phyloP scores from a whole-genome alignment of 2,797 vertebrate species.

The Sebastes alutus region DNA sequence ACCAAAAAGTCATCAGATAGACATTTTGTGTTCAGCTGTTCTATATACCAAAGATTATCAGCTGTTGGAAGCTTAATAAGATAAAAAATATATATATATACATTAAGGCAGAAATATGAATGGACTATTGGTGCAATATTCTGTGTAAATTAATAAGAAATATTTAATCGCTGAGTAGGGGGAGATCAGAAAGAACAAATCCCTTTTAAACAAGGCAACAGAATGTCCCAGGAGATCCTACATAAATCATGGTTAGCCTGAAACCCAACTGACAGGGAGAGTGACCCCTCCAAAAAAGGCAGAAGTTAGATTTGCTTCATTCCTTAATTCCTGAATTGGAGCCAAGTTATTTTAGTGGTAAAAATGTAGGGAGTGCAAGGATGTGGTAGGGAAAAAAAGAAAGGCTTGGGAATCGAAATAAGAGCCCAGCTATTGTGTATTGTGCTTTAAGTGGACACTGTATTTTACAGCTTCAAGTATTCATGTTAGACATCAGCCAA shows the following conservation, averaged over 20 bases:
- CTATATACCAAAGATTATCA: not conserved
- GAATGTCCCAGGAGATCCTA: constrained; percentile 37
- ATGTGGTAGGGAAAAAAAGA: constrained; percentile 23
- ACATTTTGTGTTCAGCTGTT: constrained; percentile 25
- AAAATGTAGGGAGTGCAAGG: constrained; percentile 50
- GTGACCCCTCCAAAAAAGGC: constrained; percentile 76
- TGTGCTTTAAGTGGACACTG: constrained; percentile 6
- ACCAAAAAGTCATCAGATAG: constrained; percentile 53
- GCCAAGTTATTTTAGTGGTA: constrained; percentile 73
- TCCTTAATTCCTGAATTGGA: constrained; percentile 58
- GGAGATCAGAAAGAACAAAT: constrained; percentile 31
- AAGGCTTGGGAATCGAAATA: constrained; percentile 55
- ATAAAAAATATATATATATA: too few species aligned
- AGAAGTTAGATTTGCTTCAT: constrained; percentile 55
- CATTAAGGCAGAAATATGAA: not conserved
- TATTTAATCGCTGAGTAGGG: not conserved
- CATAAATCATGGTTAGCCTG: constrained; percentile 56
- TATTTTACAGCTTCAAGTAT: constrained; percentile 18
- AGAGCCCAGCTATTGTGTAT: not conserved
- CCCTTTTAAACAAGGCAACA: constrained; percentile 27
- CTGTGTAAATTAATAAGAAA: not conserved
- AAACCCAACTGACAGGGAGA: constrained; percentile 30
- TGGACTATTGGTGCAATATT: not conserved
- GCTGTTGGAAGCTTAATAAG: not conserved
- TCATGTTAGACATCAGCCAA: constrained; percentile 12